Conservation (phyloP, 2,113 vertebrate species). For the Mugil cephalus region DNA sequence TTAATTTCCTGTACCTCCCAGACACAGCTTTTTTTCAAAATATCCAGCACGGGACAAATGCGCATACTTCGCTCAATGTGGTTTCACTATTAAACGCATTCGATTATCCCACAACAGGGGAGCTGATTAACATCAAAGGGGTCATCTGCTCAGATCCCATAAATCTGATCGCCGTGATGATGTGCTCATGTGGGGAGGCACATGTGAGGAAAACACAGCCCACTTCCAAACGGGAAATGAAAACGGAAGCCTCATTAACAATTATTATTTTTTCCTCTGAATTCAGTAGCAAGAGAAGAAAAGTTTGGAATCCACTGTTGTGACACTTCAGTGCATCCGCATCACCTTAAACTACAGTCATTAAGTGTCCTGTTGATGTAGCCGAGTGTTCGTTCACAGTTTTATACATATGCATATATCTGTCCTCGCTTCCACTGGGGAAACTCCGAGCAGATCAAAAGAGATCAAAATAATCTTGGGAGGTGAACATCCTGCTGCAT, state of each 20-base stretch:
- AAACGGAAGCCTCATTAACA: slow-evolving; percentile 2
- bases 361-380: not conserved
- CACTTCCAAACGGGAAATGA: slow-evolving; percentile 10
- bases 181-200: slow-evolving; percentile 18
- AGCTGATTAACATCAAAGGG: slow-evolving; percentile 37
- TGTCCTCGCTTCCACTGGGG: not conserved
- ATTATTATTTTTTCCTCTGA: no score
- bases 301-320: not conserved
- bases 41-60: slow-evolving; percentile 21
- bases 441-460: slow-evolving; percentile 12
- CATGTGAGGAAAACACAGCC: not conserved
- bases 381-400: not conserved
- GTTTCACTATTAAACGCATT: slow-evolving; percentile 22
- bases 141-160: slow-evolving; percentile 31
- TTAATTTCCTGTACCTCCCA: not conserved
- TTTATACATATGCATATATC: not conserved
- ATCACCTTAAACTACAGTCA: not conserved
- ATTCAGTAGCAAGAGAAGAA: not conserved
- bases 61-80: slow-evolving; percentile 15
- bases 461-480: slow-evolving; percentile 14
- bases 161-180: slow-evolving; percentile 16
- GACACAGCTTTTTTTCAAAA: slow-evolving; percentile 3
- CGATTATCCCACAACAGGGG: slow-evolving; percentile 4
- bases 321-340: not conserved
- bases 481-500: slow-evolving; percentile 6